phyloP scores from a whole-genome alignment of 2,797 vertebrate species.

The Harpagifer antarcticus region DNA sequence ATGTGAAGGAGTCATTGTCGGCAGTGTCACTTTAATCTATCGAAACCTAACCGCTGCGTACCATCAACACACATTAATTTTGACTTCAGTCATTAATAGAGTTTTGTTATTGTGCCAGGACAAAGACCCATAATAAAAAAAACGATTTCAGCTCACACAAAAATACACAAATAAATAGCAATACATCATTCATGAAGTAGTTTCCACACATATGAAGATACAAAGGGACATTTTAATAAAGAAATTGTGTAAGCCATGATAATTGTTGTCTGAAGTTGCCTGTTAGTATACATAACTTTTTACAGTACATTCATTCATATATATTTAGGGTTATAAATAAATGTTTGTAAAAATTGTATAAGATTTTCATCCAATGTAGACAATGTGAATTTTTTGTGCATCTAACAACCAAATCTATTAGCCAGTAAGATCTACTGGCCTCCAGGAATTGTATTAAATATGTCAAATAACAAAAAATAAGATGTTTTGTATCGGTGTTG shows the following conservation, averaged over 20 bases:
- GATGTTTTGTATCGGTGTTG: not conserved
- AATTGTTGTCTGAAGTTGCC: not conserved
- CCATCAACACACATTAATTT: constrained; percentile 1
- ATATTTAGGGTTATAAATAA: not conserved
- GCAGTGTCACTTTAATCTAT: not conserved
- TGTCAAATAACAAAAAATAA: not conserved
- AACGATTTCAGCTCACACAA: not conserved
- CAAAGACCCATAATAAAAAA: not conserved
- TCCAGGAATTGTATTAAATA: not conserved
- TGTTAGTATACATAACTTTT: not conserved
- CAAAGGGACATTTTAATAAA: constrained; percentile 1
- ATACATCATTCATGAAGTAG: not conserved
- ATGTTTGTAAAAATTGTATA: not conserved
- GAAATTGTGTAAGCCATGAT: not conserved
- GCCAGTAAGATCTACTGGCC: not conserved
- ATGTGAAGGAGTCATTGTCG: constrained; percentile 7
- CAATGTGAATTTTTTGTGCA: not conserved
- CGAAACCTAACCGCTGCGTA: constrained; percentile 17
- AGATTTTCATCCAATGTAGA: not conserved
- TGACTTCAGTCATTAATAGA: constrained; percentile 22
- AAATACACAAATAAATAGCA: not conserved
- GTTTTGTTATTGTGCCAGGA: constrained; percentile 15
- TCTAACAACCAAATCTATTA: not conserved
- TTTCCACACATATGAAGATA: not conserved
- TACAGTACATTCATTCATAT: not conserved